Base-by-base conservation (phyloP, 2,113 vertebrate genomes). In the Lucifuga dentata region DNA sequence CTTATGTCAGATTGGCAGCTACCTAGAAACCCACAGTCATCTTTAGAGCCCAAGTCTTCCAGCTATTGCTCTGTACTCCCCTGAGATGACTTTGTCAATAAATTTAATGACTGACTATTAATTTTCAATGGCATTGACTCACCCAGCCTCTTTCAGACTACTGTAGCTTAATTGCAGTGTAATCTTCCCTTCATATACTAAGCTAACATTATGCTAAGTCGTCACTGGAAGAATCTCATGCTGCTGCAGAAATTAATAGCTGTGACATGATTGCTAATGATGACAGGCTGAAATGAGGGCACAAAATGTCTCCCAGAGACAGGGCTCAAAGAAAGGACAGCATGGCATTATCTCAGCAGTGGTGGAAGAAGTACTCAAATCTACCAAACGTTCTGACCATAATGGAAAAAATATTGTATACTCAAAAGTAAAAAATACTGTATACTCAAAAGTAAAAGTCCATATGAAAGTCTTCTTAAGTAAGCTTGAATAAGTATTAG, bases 91-190 rank as follows among this genome's bases (percentile, higher is more conserved):
- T 23, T 3, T 10, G 41, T 52, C 56, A 36, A 60, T 55, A 49
- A 13, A 73, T 58, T 39, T 23, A 76, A 74, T 68, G 60, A 51
- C 60, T 33, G 49, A 11, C 23, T 50, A 45, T 64, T 71, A 3
- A 79, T 80, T 71, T 57, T 81, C 55, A 35, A 15, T 7, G 9
- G 13, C 50, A 44, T 40, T 1, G 21, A 51, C 45, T 56, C 36
- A 13, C 5, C 0, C 39, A 15, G 16, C 46, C 21, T 43, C 68
- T 43, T 19, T 36, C 24, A 35, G 24, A 61, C 48, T 58, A 51
- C 29, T 49, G 44, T 12, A 24, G 35, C 15, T 5, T 52, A 60
- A 69, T 55, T 64, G 50, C 19, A 51, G 11, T 61, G 40, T 63
- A 59, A 67, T 76, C 29, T 53, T 41, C 8, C 17, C 3, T 62